These are phyloP conservation scores for Gallinago nigripennis DNA, from an alignment of 2,797 vertebrate genomes.

Conservation along the genomic window DNA sequence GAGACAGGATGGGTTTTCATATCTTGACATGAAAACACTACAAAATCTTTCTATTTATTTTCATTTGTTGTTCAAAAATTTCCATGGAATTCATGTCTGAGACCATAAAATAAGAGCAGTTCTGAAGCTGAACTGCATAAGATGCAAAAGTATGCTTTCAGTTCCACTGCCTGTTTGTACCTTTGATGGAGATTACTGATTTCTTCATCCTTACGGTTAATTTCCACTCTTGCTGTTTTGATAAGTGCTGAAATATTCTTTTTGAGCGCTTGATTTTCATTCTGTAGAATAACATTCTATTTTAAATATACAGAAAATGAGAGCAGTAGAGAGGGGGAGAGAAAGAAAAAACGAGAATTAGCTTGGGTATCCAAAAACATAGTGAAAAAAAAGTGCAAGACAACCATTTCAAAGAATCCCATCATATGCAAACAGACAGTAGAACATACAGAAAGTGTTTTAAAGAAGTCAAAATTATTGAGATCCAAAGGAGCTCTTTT, in stretches of 20 bases:
- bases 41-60: background rate
- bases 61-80: background rate
- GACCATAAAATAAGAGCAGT: background rate
- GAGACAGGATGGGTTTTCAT: background rate
- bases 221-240: slow-evolving; percentile 92
- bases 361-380: background rate
- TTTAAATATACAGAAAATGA: slow-evolving; percentile 22
- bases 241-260: slow-evolving; percentile 96
- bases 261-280: slow-evolving; percentile 90
- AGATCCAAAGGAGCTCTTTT: background rate
- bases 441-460: background rate
- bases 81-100: background rate
- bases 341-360: background rate
- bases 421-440: background rate
- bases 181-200: slow-evolving; percentile 87
- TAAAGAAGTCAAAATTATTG: background rate
- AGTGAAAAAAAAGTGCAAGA: background rate
- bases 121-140: background rate
- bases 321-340: background rate
- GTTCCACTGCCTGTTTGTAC: slow-evolving; percentile 69
- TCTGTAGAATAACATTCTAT: slow-evolving; percentile 88
- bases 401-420: background rate
- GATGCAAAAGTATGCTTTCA: background rate
- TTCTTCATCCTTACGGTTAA: slow-evolving; percentile 93
- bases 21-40: background rate